Evolutionary conservation across 2,888 invertebrate species (phyloP).

Genomic region (Drosophila multiciliata): DNA sequence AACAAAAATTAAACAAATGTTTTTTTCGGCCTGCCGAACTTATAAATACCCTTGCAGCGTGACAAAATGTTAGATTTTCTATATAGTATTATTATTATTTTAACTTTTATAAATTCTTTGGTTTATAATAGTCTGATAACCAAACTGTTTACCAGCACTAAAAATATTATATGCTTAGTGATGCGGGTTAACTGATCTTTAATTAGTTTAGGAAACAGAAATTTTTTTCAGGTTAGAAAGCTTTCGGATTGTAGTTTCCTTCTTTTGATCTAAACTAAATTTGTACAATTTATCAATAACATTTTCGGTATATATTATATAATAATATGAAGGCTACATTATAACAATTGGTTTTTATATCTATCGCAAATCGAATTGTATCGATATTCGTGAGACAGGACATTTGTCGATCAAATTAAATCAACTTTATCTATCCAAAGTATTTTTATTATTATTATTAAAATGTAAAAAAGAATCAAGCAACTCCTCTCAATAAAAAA

Average conservation of each 20-base stretch:
- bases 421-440: no score
- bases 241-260: no score
- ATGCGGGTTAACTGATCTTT: neutral
- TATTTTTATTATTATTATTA: neutral
- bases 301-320: no score
- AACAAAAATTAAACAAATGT: slow-evolving; percentile 20
- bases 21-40: slow-evolving; percentile 26
- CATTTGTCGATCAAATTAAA: neutral
- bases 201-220: neutral
- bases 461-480: neutral
- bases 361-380: neutral
- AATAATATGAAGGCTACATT: no score
- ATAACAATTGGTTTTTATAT: no score
- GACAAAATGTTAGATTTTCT: neutral
- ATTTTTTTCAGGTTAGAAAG: neutral
- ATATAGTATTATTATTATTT: neutral
- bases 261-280: neutral
- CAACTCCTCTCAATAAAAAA: neutral
- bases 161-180: no score
- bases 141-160: no score
- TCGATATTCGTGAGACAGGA: neutral
- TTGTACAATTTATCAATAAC: neutral
- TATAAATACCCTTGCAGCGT: slow-evolving; percentile 29
- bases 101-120: neutral
- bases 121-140: neutral